phyloP scores from a whole-genome alignment of 1,140 invertebrate species.

The Polypedilum pembai region DNA sequence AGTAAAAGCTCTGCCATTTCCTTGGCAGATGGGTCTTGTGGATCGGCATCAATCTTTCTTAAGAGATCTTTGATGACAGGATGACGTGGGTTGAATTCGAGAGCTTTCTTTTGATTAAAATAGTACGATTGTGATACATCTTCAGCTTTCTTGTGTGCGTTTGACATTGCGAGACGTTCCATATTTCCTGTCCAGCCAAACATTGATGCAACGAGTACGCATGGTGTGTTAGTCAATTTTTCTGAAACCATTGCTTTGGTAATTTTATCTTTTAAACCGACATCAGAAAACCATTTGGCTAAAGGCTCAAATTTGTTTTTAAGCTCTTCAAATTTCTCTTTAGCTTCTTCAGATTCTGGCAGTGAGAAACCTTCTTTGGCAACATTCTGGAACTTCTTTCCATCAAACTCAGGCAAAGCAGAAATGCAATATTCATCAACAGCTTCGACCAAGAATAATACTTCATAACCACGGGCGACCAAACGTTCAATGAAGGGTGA shows the following conservation, averaged over 20 bases:
- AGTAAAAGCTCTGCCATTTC: constrained; percentile 89
- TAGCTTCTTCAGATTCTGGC: constrained; percentile 73
- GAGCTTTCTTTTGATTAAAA: constrained; percentile 90
- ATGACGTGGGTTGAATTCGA: constrained; percentile 97
- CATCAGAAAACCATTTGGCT: constrained; percentile 82
- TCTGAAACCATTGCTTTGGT: constrained; percentile 82
- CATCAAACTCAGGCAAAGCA: constrained; percentile 95
- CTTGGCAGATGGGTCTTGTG: constrained; percentile 71
- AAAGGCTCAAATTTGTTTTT: constrained; percentile 84
- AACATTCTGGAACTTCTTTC: constrained; percentile 99
- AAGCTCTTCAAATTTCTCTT: constrained; percentile 72
- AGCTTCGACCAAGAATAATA: constrained; percentile 90
- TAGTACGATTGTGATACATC: constrained; percentile 89
- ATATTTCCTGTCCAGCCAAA: constrained; percentile 99
- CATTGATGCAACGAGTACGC: constrained; percentile 91
- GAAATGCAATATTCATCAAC: constrained; percentile 98
- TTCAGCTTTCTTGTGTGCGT: constrained; percentile 93
- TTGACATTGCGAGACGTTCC: constrained; percentile 92
- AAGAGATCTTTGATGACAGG: constrained; percentile 89
- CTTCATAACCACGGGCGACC: constrained; percentile 91
- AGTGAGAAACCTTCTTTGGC: constrained; percentile 96
- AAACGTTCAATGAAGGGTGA: constrained; percentile 95
- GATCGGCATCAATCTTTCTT: constrained; percentile 69
- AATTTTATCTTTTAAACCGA: constrained; percentile 76
- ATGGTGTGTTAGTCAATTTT: constrained; percentile 85